Evolutionary conservation across 64 coral and sea anemone species (phyloP).

Genomic region (Trachythela sp.): DNA sequence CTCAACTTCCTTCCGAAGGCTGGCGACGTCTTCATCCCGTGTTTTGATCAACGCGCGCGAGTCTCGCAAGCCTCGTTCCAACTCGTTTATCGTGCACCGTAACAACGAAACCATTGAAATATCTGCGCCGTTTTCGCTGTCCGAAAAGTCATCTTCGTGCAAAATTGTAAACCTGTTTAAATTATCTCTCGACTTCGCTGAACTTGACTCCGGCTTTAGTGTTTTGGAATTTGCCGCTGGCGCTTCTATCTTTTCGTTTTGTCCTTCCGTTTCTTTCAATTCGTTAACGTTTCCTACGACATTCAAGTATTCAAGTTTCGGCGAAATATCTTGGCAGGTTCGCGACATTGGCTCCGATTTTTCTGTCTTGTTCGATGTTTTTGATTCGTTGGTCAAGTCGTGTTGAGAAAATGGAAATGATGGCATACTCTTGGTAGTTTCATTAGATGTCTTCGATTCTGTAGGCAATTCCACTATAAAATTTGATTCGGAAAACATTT

Average conservation of each 20-base stretch:
- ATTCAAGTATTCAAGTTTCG: too few species aligned
- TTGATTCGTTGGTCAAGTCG: too few species aligned
- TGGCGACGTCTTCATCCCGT: conserved; percentile 68
- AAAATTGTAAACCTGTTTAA: not conserved
- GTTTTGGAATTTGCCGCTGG: not conserved
- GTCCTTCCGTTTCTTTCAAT: not conserved
- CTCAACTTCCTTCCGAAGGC: conserved; percentile 67
- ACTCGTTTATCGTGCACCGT: conserved; percentile 74
- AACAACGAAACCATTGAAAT: conserved; percentile 72
- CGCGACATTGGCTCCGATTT: too few species aligned
- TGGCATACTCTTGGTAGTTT: too few species aligned
- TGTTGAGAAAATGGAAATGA: too few species aligned
- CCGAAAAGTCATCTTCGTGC: not conserved
- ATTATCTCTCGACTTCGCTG: not conserved
- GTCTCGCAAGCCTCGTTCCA: conserved; percentile 80
- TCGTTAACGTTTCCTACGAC: too few species aligned
- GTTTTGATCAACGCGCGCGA: conserved; percentile 62
- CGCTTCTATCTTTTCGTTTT: not conserved
- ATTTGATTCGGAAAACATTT: too few species aligned
- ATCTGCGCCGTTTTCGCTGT: not conserved
- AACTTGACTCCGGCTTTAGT: not conserved
- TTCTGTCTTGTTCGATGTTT: too few species aligned
- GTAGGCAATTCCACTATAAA: too few species aligned
- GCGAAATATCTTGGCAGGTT: too few species aligned
- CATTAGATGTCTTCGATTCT: too few species aligned